Evolutionary conservation across 2,113 vertebrate species (phyloP).

Genomic region (Halichoeres trimaculatus): DNA sequence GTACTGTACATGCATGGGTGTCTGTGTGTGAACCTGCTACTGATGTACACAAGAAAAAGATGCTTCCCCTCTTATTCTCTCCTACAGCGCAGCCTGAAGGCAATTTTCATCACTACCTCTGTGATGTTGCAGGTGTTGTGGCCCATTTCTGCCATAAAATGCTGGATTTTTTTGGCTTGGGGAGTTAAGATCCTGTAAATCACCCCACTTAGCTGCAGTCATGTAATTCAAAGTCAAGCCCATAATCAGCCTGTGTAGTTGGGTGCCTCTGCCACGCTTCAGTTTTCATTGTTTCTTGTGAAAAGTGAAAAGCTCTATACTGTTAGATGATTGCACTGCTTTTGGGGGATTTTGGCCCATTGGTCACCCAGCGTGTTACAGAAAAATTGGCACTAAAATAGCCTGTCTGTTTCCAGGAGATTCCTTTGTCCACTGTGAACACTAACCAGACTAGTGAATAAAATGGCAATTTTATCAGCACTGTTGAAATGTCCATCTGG

Average conservation of each 20-base stretch:
- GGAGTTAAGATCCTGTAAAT: slow-evolving; percentile 46
- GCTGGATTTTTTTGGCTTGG: slow-evolving; percentile 18
- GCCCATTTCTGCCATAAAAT: slow-evolving; percentile 29
- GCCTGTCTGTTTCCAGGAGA: slow-evolving; percentile 38
- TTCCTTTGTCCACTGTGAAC: slow-evolving; percentile 43
- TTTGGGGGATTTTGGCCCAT: slow-evolving; percentile 38
- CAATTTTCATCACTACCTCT: slow-evolving; percentile 69
- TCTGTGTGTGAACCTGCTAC: slow-evolving; percentile 59
- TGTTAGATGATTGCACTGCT: slow-evolving; percentile 45
- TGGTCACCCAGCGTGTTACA: slow-evolving; percentile 49
- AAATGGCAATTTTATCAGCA: slow-evolving; percentile 38
- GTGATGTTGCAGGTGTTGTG: slow-evolving; percentile 47
- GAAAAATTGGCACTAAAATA: slow-evolving; percentile 50
- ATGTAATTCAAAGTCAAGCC: slow-evolving; percentile 55
- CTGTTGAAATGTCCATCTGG: slow-evolving; percentile 32
- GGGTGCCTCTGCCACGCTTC: slow-evolving; percentile 14
- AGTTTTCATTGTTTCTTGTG: slow-evolving; percentile 22
- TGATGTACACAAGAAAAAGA: slow-evolving; percentile 64
- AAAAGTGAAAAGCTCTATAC: slow-evolving; percentile 35
- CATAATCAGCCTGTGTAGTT: slow-evolving; percentile 37
- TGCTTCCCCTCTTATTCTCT: slow-evolving; percentile 68
- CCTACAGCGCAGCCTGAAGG: slow-evolving; percentile 72
- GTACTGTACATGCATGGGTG: slow-evolving; percentile 47
- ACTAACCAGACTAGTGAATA: slow-evolving; percentile 37
- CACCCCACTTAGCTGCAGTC: slow-evolving; percentile 31